A percentile compares a stretch with the other conserved stretches of the same genome.
Conservation (phyloP, 2,113 vertebrate genomes). For the Genyomyrus donnyi region DNA sequence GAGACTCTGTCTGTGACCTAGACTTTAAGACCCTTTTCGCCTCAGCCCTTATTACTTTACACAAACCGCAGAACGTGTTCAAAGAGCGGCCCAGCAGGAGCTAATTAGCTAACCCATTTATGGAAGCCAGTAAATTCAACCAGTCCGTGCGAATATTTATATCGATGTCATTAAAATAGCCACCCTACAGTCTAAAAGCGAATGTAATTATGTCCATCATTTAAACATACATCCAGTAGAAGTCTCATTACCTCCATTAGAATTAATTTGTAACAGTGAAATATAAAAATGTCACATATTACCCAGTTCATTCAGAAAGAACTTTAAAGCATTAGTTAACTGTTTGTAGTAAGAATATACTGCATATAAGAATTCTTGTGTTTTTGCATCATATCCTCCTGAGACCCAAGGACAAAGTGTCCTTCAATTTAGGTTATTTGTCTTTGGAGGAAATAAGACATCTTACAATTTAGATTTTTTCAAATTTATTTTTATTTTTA, state of each 20-base stretch:
- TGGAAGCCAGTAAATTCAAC: neutral
- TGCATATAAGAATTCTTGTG: neutral
- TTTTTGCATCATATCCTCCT: neutral
- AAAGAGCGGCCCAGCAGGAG: neutral
- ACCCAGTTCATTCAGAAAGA: neutral
- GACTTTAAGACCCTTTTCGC: neutral
- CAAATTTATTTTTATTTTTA: no score
- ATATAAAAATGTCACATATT: neutral
- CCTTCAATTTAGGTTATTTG: no score
- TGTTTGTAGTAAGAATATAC: neutral
- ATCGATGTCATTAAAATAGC: neutral
- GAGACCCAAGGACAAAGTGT: no score
- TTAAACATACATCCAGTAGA: neutral
- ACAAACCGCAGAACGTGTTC: neutral
- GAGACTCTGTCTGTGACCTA: neutral
- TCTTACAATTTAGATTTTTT: no score
- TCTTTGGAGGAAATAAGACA: no score
- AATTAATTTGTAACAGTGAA: neutral
- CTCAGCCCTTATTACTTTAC: no score
- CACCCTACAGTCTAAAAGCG: neutral
- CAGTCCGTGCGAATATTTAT: neutral
- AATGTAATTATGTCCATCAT: neutral
- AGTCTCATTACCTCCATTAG: neutral
- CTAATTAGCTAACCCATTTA: neutral
- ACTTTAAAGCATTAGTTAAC: neutral